Conservation (phyloP, 2,113 vertebrate species). For the Xyrauchen texanus region DNA sequence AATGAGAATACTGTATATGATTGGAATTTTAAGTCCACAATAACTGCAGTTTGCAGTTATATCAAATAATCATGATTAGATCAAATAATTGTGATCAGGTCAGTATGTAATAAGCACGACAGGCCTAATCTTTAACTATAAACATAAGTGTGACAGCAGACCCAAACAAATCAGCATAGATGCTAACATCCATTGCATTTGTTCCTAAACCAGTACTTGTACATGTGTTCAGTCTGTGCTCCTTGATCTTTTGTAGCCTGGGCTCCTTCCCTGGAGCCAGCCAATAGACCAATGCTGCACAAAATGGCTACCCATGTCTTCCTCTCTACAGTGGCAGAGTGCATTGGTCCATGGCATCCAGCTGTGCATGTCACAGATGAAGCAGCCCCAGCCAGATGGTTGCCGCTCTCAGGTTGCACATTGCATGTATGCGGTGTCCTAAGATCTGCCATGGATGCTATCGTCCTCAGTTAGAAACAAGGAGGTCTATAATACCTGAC, state of each 20-base stretch:
- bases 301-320: slow-evolving; percentile 41
- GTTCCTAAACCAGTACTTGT: background rate
- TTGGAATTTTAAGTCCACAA: too few species aligned
- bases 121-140: too few species aligned
- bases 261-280: slow-evolving; percentile 22
- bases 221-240: background rate
- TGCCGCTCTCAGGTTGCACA: slow-evolving; percentile 26
- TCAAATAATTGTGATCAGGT: too few species aligned
- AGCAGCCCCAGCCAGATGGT: slow-evolving; percentile 28
- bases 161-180: background rate
- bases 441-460: background rate
- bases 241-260: background rate
- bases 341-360: slow-evolving; percentile 21
- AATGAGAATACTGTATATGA: too few species aligned
- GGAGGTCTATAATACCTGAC: too few species aligned
- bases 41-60: too few species aligned
- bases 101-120: too few species aligned
- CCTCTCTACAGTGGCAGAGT: slow-evolving; percentile 1
- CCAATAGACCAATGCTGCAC: slow-evolving; percentile 38
- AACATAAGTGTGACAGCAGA: background rate
- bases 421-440: slow-evolving; percentile 8
- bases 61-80: too few species aligned
- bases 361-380: slow-evolving; percentile 28
- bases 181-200: background rate
- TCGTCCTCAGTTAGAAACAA: slow-evolving; percentile 2